phyloP scores from a whole-genome alignment of 2,797 vertebrate genomes.

The Crocidura indochinensis region DNA sequence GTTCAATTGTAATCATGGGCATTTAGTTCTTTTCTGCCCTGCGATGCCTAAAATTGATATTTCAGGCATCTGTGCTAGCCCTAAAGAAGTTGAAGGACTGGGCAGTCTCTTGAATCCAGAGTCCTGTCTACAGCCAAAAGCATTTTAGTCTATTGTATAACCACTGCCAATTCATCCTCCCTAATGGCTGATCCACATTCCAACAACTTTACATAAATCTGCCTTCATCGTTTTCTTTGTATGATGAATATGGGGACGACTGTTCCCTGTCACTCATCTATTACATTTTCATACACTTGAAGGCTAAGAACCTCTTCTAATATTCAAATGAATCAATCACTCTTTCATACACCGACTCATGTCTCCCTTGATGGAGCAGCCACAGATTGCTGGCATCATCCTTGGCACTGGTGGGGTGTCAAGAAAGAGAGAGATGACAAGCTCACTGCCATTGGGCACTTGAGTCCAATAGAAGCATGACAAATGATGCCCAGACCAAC shows the following conservation, averaged over 20 bases:
- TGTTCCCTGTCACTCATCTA: conserved; percentile 73
- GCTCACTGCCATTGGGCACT: conserved; percentile 37
- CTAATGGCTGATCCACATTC: conserved; percentile 46
- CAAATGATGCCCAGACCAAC: conserved; percentile 77
- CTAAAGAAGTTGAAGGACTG: background rate
- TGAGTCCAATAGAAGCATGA: conserved; percentile 73
- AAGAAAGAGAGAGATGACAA: conserved; percentile 65
- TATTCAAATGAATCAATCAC: conserved; percentile 68
- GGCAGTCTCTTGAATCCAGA: background rate
- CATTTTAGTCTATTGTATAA: background rate
- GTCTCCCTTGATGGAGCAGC: conserved; percentile 43
- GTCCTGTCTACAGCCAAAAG: background rate
- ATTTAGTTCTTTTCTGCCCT: background rate
- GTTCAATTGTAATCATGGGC: background rate
- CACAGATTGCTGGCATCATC: conserved; percentile 54
- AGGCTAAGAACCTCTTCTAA: conserved; percentile 68
- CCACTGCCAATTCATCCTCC: background rate
- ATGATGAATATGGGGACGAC: conserved; percentile 49
- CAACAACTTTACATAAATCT: conserved; percentile 47
- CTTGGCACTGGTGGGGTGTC: background rate
- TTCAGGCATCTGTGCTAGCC: background rate
- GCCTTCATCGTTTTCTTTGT: conserved; percentile 68
- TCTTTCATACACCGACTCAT: conserved; percentile 27
- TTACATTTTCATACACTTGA: conserved; percentile 52
- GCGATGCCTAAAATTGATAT: background rate